These are phyloP conservation scores for Himalopsyche japonica DNA, from an alignment of 2,888 invertebrate species.

Conservation along the genomic window DNA sequence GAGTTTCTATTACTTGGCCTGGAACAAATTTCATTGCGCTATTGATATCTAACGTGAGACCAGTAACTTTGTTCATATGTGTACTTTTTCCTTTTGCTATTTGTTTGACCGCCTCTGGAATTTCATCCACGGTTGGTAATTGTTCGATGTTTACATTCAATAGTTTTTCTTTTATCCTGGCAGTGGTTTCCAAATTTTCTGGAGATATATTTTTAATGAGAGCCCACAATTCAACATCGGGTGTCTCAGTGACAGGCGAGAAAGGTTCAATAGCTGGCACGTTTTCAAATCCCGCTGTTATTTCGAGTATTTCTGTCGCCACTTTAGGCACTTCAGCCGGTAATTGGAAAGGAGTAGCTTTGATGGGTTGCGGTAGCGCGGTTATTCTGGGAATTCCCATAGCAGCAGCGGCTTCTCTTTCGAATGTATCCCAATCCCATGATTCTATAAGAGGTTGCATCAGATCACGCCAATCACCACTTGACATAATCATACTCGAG, in stretches of 20 bases:
- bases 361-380: conserved; percentile 56
- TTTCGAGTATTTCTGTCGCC: conserved; percentile 57
- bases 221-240: conserved; percentile 53
- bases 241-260: conserved; percentile 59
- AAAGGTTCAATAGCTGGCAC: conserved; percentile 67
- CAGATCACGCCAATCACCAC: conserved; percentile 65
- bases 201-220: conserved; percentile 61
- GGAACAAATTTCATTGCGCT: conserved; percentile 71
- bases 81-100: conserved; percentile 63
- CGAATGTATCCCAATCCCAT: conserved; percentile 68
- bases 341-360: conserved; percentile 56
- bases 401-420: conserved; percentile 60
- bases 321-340: conserved; percentile 59
- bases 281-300: conserved; percentile 61
- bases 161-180: conserved; percentile 64
- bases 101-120: conserved; percentile 65
- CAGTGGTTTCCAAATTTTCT: conserved; percentile 63
- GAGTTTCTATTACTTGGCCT: conserved; percentile 73
- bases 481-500: conserved; percentile 56
- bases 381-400: conserved; percentile 55
- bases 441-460: conserved; percentile 66
- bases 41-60: conserved; percentile 66
- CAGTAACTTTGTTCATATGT: conserved; percentile 65
- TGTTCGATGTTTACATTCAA: conserved; percentile 57
- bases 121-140: conserved; percentile 66